Conservation (phyloP, 2,113 vertebrate species). For the Phyllostomus discolor region DNA sequence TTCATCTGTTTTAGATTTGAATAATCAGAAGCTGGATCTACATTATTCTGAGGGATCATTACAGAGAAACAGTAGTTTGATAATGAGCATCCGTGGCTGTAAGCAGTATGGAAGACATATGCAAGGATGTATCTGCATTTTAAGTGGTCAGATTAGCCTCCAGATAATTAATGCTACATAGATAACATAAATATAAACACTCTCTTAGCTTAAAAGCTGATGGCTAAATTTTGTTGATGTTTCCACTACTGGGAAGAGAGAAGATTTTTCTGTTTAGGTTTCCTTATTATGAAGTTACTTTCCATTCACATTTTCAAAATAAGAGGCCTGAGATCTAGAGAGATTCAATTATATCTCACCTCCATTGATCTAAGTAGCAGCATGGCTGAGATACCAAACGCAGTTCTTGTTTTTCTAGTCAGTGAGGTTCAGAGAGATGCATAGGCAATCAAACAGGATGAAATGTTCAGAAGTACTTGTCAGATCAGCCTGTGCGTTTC, state of each 20-base stretch:
- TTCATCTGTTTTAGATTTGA: not conserved
- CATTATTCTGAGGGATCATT: not conserved
- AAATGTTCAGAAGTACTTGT: not conserved
- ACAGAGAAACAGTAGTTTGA: not conserved
- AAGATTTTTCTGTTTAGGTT: not conserved
- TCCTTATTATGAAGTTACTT: not conserved
- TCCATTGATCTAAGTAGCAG: not conserved
- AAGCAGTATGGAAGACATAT: not conserved
- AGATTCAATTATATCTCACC: not conserved
- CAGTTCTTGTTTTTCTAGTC: not conserved
- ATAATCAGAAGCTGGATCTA: not conserved
- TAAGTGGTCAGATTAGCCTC: not conserved
- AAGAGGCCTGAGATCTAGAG: not conserved
- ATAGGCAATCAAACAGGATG: not conserved
- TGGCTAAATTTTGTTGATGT: not conserved
- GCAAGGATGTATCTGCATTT: not conserved
- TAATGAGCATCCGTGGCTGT: not conserved
- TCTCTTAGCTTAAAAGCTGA: not conserved
- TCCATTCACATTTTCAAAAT: not conserved
- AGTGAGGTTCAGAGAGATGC: not conserved
- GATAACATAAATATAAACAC: not conserved
- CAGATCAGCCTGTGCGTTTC: not conserved
- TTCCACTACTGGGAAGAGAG: not conserved
- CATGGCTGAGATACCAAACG: not conserved
- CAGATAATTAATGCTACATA: not conserved